Base-by-base conservation (phyloP, 2,113 vertebrate genomes). In the Triplophysa tibetana region DNA sequence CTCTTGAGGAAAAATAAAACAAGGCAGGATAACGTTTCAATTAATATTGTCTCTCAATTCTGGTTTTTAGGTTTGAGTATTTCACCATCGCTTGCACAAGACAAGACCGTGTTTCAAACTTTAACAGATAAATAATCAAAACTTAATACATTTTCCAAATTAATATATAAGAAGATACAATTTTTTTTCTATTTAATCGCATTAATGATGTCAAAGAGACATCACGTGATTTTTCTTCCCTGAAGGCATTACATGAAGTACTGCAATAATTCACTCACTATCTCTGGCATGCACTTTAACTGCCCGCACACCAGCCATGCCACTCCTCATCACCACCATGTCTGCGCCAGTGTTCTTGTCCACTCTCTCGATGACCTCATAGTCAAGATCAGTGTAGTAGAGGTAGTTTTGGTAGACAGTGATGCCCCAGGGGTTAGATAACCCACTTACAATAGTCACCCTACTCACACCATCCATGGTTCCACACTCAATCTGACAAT, bases 331-430 rank as follows among this genome's bases (percentile, higher is more conserved):
- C 82, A 92, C 85, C 70, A 91, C 88, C 90, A 90, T 90, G 26
- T 90, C 89, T 63, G 86, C 84, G 0, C 92, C 91, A 1, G 17
- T 86, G 72, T 77, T 75, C 80, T 92, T 92, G 61, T 93, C 88
- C 78, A 92, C 92, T 81, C 92, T 86, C 87, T 93, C 92, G 48
- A 93, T 89, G 78, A 92, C 91, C 84, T 93, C 89, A 9, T 85
- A 90, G 90, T 93, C 90, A 76, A 88, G 67, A 74, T 93, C 92
- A 0, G 89, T 91, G 85, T 93, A 93, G 81, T 93, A 93, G 10
- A 93, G 91, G 79, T 90, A 69, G 82, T 82, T 74, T 85, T 89
- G 83, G 88, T 92, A 61, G 48, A 93, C 56, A 0, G 89, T 84
- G 69, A 93, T 79, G 1, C 92, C 91, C 88, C 90, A 90, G 0